Base-by-base conservation (phyloP, 1,140 invertebrate species). In the Samia ricini region DNA sequence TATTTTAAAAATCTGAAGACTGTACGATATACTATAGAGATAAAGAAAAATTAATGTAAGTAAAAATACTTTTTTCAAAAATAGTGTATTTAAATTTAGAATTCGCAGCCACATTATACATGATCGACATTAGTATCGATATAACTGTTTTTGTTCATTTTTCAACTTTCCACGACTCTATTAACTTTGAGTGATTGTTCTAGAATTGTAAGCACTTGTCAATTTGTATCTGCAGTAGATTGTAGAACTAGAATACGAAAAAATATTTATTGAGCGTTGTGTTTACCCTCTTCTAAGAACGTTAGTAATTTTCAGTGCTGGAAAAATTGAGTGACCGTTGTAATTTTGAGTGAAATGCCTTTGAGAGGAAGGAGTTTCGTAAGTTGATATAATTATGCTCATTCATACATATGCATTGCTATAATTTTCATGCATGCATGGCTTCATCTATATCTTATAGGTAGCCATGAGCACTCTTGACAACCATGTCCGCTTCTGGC, bases 301-400 rank as follows among this genome's bases (percentile, higher is more conserved):
- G 8, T 22, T 50, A 19, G 8, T 50, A 15, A 20, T 22, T 22
- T 22, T n/a, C 6, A 60, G 57, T 66, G 63, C 58, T 33, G 21
- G 23, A 22, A 21, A 42, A 56, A 57, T 24, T 29, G 42, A 64
- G 55, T 59, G 36, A 59, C 36, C 24, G 23, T 73, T 63, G 62
- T 51, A 33, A 22, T 55, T 42, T 20, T 79, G 60, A 73, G 71
- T 81, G 83, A 89, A 77, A 89, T 89, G 87, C 84, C 87, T 71
- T 72, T 89, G 61, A 79, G 83, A 79, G 81, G 85, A 78, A 77
- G 68, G 74, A 82, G 72, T 84, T 85, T 88, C 68, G 87, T 88
- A 78, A 88, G 85, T 89, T 68, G 65, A 72, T 64, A 61, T 60
- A 68, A 74, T 73, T 36, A 49, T 72, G 68, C 19, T 15, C 63